These are phyloP conservation scores for Manis crassicaudata DNA, from an alignment of 2,797 vertebrate species.

Conservation along the genomic window DNA sequence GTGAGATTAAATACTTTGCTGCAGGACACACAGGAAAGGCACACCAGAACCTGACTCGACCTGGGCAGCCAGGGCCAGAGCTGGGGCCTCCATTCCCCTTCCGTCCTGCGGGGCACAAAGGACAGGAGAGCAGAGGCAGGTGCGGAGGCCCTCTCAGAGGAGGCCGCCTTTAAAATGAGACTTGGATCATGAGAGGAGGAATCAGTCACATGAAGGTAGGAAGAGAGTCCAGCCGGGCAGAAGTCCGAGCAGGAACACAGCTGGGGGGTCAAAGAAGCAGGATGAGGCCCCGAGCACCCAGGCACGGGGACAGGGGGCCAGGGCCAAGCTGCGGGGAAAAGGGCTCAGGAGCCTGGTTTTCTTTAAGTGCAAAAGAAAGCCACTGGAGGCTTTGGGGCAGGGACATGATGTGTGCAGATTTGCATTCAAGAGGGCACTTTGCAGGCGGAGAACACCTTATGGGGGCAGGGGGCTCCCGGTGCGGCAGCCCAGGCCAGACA, in stretches of 20 bases:
- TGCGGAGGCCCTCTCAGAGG: not conserved
- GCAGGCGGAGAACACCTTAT: not conserved
- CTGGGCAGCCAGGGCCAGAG: not conserved
- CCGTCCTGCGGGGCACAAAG: not conserved
- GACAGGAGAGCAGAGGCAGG: not conserved
- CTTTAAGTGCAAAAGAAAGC: not conserved
- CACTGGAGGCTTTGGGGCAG: not conserved
- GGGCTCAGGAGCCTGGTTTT: not conserved
- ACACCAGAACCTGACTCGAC: fast-evolving
- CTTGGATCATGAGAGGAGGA: not conserved
- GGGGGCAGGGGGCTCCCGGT: no score
- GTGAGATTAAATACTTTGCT: not conserved
- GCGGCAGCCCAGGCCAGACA: fast-evolving
- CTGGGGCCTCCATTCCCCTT: not conserved
- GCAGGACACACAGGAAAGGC: not conserved
- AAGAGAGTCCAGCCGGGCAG: not conserved
- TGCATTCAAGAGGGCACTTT: not conserved
- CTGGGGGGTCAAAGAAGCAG: not conserved
- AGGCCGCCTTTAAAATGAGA: not conserved
- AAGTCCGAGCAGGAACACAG: not conserved
- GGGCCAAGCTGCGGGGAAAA: fast-evolving
- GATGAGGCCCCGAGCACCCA: fast-evolving
- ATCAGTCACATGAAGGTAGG: not conserved
- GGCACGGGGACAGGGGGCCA: no score
- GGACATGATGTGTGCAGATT: not conserved